These are phyloP conservation scores for Biston stratarius DNA, from an alignment of 2,888 invertebrate genomes.

Conservation along the genomic window DNA sequence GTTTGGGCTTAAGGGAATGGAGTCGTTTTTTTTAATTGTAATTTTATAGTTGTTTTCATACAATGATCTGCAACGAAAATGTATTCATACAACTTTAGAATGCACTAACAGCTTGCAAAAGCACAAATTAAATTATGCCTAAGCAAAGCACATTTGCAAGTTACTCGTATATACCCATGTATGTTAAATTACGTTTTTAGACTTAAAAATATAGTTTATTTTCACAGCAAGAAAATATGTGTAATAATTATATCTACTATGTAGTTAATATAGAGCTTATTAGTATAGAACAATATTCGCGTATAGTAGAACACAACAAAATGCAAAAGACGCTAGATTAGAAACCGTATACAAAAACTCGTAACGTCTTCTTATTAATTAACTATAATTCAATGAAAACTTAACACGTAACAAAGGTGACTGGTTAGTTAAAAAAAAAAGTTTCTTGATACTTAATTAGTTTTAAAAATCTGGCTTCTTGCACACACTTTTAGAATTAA, in stretches of 20 bases:
- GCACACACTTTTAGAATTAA: constrained; percentile 40
- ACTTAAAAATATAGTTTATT: too few relatives aligned
- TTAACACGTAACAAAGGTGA: constrained; percentile 69
- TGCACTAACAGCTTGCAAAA: constrained; percentile 82
- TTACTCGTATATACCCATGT: not conserved
- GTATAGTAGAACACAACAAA: constrained; percentile 1
- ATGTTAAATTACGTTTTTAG: constrained; percentile 3
- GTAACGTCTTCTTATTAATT: not conserved
- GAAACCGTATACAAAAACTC: not conserved
- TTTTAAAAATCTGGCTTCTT: constrained; percentile 37
- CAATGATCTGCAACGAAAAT: constrained; percentile 52
- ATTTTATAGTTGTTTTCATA: too few relatives aligned
- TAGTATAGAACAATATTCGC: not conserved
- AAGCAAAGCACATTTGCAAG: constrained; percentile 62
- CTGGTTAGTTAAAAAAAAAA: constrained; percentile 63
- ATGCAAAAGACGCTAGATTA: constrained; percentile 1
- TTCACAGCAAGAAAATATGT: too few relatives aligned
- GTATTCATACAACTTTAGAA: constrained; percentile 60
- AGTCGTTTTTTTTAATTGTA: too few relatives aligned
- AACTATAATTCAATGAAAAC: constrained; percentile 18
- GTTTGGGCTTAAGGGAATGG: too few relatives aligned
- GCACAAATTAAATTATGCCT: constrained; percentile 70
- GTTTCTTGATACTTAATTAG: not conserved
- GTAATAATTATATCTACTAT: too few relatives aligned
- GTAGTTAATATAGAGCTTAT: constrained; percentile 15